These are phyloP conservation scores for Typhlomys cinereus DNA, from an alignment of 2,113 vertebrate genomes.

Conservation along the genomic window DNA sequence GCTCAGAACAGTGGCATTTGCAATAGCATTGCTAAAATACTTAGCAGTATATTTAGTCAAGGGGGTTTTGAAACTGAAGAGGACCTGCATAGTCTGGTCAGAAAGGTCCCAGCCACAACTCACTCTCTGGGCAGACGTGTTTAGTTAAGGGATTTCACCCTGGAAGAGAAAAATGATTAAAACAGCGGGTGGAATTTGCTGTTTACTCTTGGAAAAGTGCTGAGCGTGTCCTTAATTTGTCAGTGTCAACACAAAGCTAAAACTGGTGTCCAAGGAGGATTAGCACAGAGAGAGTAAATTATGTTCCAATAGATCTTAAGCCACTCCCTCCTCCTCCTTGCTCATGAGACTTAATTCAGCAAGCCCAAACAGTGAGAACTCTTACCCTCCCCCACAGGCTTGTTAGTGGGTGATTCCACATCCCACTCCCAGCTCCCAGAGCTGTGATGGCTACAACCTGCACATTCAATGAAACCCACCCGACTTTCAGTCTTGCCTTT, in stretches of 20 bases:
- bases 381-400: neutral
- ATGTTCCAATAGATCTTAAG: neutral
- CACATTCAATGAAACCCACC: neutral
- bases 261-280: constrained; percentile 64
- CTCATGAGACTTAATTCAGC: neutral
- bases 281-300: constrained; percentile 56
- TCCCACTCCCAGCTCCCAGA: neutral
- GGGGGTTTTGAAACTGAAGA: neutral
- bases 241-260: constrained; percentile 72
- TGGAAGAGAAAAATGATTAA: constrained; percentile 74
- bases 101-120: constrained; percentile 38
- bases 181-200: constrained; percentile 65
- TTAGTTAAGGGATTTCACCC: constrained; percentile 72
- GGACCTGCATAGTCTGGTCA: neutral
- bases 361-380: neutral
- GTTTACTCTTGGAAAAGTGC: constrained; percentile 71
- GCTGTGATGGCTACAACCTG: neutral
- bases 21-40: neutral
- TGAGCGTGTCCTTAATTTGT: constrained; percentile 73
- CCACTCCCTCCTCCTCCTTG: neutral
- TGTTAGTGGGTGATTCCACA: no score
- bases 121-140: constrained; percentile 31
- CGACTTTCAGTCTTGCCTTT: neutral
- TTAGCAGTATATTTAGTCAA: neutral
- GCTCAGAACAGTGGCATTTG: neutral